Evolutionary conservation across 2,888 invertebrate species (phyloP).

Genomic region (Pyrocoelia pectoralis): DNA sequence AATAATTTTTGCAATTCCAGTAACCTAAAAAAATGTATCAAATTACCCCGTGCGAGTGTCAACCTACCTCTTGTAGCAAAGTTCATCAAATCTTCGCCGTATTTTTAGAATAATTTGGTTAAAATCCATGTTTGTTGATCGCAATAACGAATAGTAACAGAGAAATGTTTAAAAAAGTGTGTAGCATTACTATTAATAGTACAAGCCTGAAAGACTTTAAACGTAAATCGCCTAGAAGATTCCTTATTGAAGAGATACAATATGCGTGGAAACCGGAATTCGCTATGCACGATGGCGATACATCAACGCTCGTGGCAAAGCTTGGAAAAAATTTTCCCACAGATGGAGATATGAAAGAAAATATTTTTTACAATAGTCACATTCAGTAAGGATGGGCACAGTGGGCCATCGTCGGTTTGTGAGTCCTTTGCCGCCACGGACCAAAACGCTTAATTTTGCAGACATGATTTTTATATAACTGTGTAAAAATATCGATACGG

Average conservation of each 20-base stretch:
- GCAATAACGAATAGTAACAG: slow-evolving; percentile 4
- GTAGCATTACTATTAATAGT: slow-evolving; percentile 4
- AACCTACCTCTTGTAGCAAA: too few species aligned
- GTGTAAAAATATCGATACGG: too few species aligned
- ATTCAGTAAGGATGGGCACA: too few species aligned
- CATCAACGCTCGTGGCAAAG: neutral
- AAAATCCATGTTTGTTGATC: slow-evolving; percentile 5
- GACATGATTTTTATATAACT: too few species aligned
- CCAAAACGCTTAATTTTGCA: too few species aligned
- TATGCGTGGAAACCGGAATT: neutral
- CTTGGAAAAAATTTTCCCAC: neutral
- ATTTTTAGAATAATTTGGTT: neutral
- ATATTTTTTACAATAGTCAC: neutral
- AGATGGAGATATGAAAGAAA: neutral
- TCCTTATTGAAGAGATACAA: neutral
- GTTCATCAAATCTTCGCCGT: neutral
- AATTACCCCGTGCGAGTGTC: too few species aligned
- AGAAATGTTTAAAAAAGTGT: neutral
- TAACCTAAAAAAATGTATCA: too few species aligned
- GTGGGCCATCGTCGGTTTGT: too few species aligned
- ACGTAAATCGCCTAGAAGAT: neutral
- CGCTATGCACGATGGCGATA: neutral
- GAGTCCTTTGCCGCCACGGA: too few species aligned
- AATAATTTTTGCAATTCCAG: too few species aligned
- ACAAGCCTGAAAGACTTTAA: neutral